Evolutionary conservation across 2,113 vertebrate species (phyloP).

Genomic region (Nibea coibor): DNA sequence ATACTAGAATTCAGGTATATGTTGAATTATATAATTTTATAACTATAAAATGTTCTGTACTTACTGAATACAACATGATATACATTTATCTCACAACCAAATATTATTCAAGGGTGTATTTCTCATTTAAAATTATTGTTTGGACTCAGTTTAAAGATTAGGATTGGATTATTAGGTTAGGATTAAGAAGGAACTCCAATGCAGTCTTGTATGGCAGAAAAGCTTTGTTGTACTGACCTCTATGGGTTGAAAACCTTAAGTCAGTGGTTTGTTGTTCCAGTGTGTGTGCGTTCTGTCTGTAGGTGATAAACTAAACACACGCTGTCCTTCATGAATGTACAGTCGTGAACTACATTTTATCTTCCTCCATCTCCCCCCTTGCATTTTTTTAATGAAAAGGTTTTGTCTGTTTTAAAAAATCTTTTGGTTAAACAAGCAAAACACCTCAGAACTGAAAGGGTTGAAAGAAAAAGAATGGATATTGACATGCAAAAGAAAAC

Average conservation of each 20-base stretch:
- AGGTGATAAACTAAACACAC: background rate
- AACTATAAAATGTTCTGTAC: too few species aligned
- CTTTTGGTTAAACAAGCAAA: too few species aligned
- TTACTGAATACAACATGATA: too few species aligned
- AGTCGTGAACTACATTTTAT: background rate
- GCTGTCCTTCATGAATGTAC: background rate
- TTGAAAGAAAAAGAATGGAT: background rate
- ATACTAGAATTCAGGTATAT: too few species aligned
- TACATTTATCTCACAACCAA: background rate
- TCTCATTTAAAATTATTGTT: background rate
- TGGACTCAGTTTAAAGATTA: background rate
- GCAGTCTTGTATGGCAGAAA: background rate
- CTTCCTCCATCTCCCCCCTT: constrained; percentile 24
- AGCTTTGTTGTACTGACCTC: constrained; percentile 45
- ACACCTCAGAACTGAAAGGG: background rate
- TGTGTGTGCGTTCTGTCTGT: background rate
- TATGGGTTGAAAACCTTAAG: constrained; percentile 15
- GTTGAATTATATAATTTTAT: too few species aligned
- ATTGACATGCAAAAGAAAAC: background rate
- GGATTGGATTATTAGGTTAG: background rate
- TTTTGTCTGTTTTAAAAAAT: too few species aligned
- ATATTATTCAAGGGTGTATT: background rate
- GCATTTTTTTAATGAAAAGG: too few species aligned
- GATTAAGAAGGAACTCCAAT: background rate
- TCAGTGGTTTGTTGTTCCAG: background rate